These are phyloP conservation scores for Lysandra coridon DNA, from an alignment of 2,888 invertebrate genomes.

Conservation along the genomic window DNA sequence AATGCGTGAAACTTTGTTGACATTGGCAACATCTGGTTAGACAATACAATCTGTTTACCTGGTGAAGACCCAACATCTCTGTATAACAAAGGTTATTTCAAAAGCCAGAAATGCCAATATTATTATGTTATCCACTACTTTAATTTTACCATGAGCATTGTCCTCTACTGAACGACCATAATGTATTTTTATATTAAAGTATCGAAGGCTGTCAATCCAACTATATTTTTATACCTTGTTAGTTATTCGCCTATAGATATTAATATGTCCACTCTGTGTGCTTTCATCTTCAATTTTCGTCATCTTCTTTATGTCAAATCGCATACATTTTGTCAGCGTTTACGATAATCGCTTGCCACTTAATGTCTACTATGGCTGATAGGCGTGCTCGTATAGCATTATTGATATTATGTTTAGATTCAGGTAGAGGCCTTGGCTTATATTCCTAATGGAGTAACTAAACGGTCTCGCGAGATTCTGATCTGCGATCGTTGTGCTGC, in stretches of 20 bases:
- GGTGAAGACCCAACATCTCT: background rate
- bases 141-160: no score
- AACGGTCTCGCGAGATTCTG: conserved; percentile 32
- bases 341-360: no score
- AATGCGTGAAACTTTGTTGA: background rate
- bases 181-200: no score
- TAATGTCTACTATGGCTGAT: no score
- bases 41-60: conserved; percentile 13
- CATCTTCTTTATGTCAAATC: no score
- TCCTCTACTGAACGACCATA: no score
- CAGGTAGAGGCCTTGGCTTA: conserved; percentile 24
- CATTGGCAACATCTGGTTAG: conserved; percentile 17
- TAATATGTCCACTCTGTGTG: no score
- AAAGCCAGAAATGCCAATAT: background rate
- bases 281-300: no score
- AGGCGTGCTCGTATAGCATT: background rate
- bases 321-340: no score
- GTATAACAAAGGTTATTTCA: background rate
- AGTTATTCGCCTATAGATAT: no score
- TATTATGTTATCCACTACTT: background rate
- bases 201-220: no score
- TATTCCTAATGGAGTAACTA: conserved; percentile 12
- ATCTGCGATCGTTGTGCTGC: conserved; percentile 31
- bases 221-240: no score
- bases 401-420: background rate